Conservation (phyloP, 2,888 invertebrate genomes). For the Nasonovia ribisnigri region DNA sequence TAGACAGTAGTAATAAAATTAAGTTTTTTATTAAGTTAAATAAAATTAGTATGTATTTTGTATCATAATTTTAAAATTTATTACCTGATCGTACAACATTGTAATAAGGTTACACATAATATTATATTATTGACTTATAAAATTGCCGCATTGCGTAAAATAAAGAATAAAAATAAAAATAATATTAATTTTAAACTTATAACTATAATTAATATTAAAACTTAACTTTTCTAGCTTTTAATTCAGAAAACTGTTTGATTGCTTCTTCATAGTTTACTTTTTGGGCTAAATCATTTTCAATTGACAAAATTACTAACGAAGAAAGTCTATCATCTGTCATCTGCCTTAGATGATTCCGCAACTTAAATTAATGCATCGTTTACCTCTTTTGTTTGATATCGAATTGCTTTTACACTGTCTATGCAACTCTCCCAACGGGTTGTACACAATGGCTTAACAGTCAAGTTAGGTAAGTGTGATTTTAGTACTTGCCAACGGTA, state of each 20-base stretch:
- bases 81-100: too few relatives aligned
- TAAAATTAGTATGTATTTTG: too few relatives aligned
- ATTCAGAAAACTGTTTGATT: constrained; percentile 33
- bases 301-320: background rate
- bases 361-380: constrained; percentile 24
- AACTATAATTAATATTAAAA: too few relatives aligned
- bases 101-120: too few relatives aligned
- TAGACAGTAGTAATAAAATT: too few relatives aligned
- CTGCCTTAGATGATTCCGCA: background rate
- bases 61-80: too few relatives aligned
- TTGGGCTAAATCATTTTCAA: constrained; percentile 38
- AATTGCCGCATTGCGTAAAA: too few relatives aligned
- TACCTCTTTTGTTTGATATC: constrained; percentile 35
- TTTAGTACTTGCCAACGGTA: constrained; percentile 28
- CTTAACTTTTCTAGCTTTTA: background rate
- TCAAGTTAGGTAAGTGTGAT: constrained; percentile 25
- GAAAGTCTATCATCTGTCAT: constrained; percentile 41
- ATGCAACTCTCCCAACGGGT: constrained; percentile 44
- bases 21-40: too few relatives aligned
- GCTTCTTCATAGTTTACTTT: constrained; percentile 34
- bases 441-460: constrained; percentile 42
- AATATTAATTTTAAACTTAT: too few relatives aligned
- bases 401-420: constrained; percentile 16
- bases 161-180: too few relatives aligned
- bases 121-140: too few relatives aligned